Evolutionary conservation across 30 jellyfish, hydroid and myxozoan genomes (phyloP).

Genomic region (Aurelia sp.): DNA sequence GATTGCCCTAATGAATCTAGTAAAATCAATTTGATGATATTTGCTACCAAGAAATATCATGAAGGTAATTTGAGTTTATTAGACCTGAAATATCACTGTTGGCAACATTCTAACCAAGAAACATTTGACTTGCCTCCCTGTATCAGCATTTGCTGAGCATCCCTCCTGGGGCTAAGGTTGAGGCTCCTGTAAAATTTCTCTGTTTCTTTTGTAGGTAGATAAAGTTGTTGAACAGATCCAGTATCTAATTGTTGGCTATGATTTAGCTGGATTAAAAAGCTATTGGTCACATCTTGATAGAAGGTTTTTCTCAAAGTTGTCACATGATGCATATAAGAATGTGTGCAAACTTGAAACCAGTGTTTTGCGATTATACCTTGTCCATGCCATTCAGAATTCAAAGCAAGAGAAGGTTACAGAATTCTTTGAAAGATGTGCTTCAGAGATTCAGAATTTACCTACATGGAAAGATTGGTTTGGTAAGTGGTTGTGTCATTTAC

Average conservation of each 20-base stretch:
- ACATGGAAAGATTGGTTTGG: constrained; percentile 98
- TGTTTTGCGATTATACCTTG: constrained; percentile 77
- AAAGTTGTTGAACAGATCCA: constrained; percentile 86
- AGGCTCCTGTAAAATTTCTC: not conserved
- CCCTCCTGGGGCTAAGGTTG: not conserved
- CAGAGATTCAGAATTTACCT: constrained; percentile 81
- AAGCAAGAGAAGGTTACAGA: constrained; percentile 85
- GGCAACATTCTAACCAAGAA: no score
- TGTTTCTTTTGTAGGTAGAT: constrained; percentile 74
- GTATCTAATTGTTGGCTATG: constrained; percentile 51
- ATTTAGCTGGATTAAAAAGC: constrained; percentile 60
- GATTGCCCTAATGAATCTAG: no score
- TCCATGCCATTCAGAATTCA: constrained; percentile 81
- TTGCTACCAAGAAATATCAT: no score
- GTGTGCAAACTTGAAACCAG: constrained; percentile 81
- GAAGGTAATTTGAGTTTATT: no score
- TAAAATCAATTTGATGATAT: no score
- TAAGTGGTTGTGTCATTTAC: constrained; percentile 12
- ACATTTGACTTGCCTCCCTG: no score
- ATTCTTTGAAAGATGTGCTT: constrained; percentile 81
- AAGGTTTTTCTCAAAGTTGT: constrained; percentile 86
- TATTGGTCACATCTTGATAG: constrained; percentile 92
- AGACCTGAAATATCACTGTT: no score
- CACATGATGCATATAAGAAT: constrained; percentile 74
- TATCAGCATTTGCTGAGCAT: no score